Percentiles rank a stretch among this genome's conserved stretches.
Evolutionary conservation across 2,888 invertebrate genomes (phyloP).

Genomic region (Habroteleia sp.): DNA sequence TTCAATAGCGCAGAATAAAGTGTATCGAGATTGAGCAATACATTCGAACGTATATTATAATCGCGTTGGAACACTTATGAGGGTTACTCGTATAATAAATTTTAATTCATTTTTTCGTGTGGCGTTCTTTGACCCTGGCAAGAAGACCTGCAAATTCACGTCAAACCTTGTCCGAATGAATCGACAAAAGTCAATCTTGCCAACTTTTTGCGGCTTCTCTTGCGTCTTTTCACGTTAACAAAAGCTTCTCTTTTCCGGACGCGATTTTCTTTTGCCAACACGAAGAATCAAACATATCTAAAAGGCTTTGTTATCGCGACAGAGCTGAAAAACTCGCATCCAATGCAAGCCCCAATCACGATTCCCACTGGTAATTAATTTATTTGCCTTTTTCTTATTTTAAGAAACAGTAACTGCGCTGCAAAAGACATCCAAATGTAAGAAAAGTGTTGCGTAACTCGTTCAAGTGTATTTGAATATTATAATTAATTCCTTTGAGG

Average conservation of each 20-base stretch:
- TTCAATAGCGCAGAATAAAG: too few relatives aligned
- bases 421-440: too few relatives aligned
- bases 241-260: conserved; percentile 38
- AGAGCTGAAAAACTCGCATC: conserved; percentile 8
- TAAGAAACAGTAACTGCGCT: too few relatives aligned
- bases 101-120: conserved; percentile 29
- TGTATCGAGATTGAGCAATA: conserved; percentile 3
- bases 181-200: conserved; percentile 56
- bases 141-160: conserved; percentile 52
- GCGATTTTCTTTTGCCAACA: conserved; percentile 39
- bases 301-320: conserved; percentile 24
- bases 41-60: conserved; percentile 11
- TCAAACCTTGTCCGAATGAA: conserved; percentile 53
- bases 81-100: conserved; percentile 21
- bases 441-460: too few relatives aligned
- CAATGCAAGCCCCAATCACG: conserved; percentile 7
- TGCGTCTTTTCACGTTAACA: conserved; percentile 46
- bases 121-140: conserved; percentile 39
- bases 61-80: conserved; percentile 3
- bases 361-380: too few relatives aligned
- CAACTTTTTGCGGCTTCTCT: conserved; percentile 51
- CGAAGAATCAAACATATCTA: conserved; percentile 30
- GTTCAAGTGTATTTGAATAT: too few relatives aligned
- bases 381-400: too few relatives aligned
- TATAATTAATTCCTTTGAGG: too few relatives aligned